Conservation (phyloP, 2,797 vertebrate species). For the Buceros bicornis region DNA sequence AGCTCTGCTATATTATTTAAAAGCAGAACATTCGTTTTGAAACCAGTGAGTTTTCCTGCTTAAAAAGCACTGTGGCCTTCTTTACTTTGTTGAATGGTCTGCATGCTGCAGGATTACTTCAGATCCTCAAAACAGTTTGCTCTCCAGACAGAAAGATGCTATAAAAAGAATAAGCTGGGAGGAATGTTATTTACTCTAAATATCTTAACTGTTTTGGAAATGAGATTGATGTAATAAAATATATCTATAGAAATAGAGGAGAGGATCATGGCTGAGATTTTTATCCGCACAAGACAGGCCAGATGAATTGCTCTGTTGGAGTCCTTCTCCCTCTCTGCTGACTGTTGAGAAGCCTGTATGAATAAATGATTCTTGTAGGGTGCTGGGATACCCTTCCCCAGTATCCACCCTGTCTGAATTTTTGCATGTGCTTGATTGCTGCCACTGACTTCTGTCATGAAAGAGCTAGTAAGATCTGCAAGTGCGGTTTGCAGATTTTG, state of each 20-base stretch:
- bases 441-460: not conserved
- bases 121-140: not conserved
- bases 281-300: not conserved
- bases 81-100: not conserved
- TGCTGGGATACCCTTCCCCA: not conserved
- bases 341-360: not conserved
- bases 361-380: not conserved
- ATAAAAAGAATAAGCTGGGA: not conserved
- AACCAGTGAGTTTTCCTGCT: not conserved
- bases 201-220: not conserved
- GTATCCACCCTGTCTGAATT: not conserved
- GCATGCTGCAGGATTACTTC: conserved; percentile 1
- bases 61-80: not conserved
- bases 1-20: not conserved
- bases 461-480: not conserved
- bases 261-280: not conserved
- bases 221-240: not conserved
- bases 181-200: not conserved
- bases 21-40: not conserved
- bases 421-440: not conserved
- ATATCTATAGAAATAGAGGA: not conserved
- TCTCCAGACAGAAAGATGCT: not conserved
- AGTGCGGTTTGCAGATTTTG: not conserved
- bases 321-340: not conserved
- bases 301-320: not conserved